These are phyloP conservation scores for Indicator maculatus DNA, from an alignment of 2,113 vertebrate species.

Conservation along the genomic window DNA sequence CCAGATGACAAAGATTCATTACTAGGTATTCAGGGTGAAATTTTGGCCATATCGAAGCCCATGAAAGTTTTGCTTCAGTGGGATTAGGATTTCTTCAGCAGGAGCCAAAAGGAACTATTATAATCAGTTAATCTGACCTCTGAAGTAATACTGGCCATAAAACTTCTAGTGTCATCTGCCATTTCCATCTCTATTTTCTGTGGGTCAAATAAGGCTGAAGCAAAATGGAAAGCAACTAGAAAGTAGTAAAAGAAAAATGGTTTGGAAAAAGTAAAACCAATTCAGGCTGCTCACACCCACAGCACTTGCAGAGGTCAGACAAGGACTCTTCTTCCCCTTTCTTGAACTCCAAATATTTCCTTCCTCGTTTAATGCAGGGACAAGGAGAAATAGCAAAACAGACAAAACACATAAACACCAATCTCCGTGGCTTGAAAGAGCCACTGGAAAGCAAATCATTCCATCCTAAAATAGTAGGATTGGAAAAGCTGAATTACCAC, in stretches of 20 bases:
- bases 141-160: not conserved
- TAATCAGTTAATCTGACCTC: constrained; percentile 14
- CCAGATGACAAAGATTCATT: constrained; percentile 6
- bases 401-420: constrained; percentile 33
- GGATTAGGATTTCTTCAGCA: not conserved
- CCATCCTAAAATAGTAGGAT: constrained; percentile 47
- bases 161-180: not conserved
- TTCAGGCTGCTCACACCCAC: constrained; percentile 54
- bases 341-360: constrained; percentile 59
- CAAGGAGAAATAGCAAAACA: constrained; percentile 34
- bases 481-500: constrained; percentile 33
- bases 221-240: constrained; percentile 64
- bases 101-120: not conserved
- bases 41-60: not conserved
- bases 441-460: constrained; percentile 33
- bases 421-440: constrained; percentile 38
- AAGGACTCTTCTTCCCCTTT: constrained; percentile 57
- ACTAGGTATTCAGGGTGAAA: not conserved
- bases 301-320: constrained; percentile 49
- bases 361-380: constrained; percentile 40
- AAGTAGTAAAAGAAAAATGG: constrained; percentile 47
- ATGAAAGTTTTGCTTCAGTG: not conserved
- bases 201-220: constrained; percentile 58
- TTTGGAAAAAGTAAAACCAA: constrained; percentile 39
- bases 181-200: constrained; percentile 9